Conservation (phyloP, 1,140 invertebrate genomes). For the Diploscapter pachys region DNA sequence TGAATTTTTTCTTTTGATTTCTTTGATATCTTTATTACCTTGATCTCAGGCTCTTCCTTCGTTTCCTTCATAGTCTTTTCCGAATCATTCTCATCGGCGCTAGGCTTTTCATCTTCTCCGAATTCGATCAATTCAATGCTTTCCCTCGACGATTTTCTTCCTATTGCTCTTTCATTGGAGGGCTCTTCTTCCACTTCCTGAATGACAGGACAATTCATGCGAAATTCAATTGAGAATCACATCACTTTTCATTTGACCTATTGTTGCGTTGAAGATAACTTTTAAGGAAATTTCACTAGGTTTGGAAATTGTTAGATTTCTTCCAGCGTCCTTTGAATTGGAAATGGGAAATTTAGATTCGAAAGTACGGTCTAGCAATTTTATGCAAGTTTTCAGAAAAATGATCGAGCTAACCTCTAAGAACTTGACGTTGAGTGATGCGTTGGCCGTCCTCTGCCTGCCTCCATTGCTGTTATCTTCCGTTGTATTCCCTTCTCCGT, state of each 20-base stretch:
- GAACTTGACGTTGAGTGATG: constrained; percentile 4
- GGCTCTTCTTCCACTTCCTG: too few species aligned
- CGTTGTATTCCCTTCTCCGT: constrained; percentile 21
- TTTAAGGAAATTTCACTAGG: too few species aligned
- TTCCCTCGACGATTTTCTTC: background rate
- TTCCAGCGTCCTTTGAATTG: background rate
- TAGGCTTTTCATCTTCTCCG: background rate
- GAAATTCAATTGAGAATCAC: too few species aligned
- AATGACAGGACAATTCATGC: too few species aligned
- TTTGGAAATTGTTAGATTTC: too few species aligned
- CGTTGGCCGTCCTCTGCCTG: background rate
- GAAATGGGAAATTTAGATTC: background rate
- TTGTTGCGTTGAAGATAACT: too few species aligned
- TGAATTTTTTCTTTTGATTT: constrained; percentile 17
- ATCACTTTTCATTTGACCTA: too few species aligned
- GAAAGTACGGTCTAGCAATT: background rate
- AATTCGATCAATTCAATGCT: constrained; percentile 3
- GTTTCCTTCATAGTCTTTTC: constrained; percentile 23
- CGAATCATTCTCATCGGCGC: background rate
- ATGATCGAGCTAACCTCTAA: background rate
- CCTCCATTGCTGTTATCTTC: constrained; percentile 29
- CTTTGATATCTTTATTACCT: constrained; percentile 22
- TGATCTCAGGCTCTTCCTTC: constrained; percentile 18
- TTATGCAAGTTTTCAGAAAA: background rate
- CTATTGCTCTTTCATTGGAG: too few species aligned